phyloP scores from a whole-genome alignment of 1,140 invertebrate species.

The Hyposmocoma kahamanoa region DNA sequence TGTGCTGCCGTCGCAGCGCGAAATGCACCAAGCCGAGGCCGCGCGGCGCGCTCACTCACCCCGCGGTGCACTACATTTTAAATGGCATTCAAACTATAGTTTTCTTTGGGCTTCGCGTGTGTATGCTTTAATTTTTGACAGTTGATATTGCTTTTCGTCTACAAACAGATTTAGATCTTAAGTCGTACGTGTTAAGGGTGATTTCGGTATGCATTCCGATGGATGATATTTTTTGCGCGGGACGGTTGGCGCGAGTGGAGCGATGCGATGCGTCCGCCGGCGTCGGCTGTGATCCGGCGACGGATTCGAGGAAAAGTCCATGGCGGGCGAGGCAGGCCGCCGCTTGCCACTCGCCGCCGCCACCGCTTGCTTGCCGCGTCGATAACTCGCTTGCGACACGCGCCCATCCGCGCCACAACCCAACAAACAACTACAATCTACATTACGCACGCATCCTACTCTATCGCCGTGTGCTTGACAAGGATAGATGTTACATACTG shows the following conservation, averaged over 20 bases:
- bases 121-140: conserved; percentile 71
- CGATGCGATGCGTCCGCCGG: conserved; percentile 41
- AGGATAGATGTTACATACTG: background rate
- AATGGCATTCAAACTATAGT: conserved; percentile 65
- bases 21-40: conserved; percentile 69
- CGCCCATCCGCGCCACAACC: conserved; percentile 4
- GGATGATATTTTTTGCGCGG: conserved; percentile 67
- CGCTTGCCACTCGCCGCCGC: background rate
- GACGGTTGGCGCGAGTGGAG: conserved; percentile 57
- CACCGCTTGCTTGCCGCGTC: conserved; percentile 14
- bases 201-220: conserved; percentile 35
- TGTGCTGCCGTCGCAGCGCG: conserved; percentile 47
- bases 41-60: conserved; percentile 52
- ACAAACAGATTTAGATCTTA: conserved; percentile 58
- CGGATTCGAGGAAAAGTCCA: conserved; percentile 59
- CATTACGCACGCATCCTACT: background rate
- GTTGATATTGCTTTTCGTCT: conserved; percentile 57
- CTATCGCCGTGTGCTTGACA: background rate
- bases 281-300: conserved; percentile 29
- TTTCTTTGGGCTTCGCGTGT: conserved; percentile 66
- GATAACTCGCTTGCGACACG: conserved; percentile 32
- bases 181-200: conserved; percentile 37
- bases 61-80: conserved; percentile 61
- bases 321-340: conserved; percentile 19
- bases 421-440: conserved; percentile 2